Evolutionary conservation across 1,140 invertebrate species (phyloP).

Genomic region (Euborellia annulipes): DNA sequence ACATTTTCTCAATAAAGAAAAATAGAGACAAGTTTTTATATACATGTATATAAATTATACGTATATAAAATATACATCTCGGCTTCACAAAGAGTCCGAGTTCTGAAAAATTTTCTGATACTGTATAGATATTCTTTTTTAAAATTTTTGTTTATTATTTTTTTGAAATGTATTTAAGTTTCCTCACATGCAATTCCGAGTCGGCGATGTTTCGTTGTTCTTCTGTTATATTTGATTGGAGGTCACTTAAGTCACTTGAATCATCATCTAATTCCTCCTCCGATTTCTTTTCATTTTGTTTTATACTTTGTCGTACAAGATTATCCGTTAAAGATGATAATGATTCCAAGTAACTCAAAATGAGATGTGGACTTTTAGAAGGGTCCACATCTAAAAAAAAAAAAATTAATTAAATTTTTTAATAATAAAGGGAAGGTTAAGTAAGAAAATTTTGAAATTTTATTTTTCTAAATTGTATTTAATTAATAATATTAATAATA

Average conservation of each 20-base stretch:
- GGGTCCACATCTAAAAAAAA: not conserved
- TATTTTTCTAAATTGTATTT: too few relatives aligned
- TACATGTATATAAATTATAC: too few relatives aligned
- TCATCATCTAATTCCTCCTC: conserved; percentile 19
- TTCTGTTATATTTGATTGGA: not conserved
- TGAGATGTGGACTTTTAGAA: not conserved
- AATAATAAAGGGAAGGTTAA: too few relatives aligned
- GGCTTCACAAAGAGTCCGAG: too few relatives aligned
- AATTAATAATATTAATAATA: too few relatives aligned
- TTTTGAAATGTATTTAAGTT: not conserved
- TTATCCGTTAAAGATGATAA: too few relatives aligned
- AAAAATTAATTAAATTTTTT: too few relatives aligned
- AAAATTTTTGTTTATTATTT: not conserved
- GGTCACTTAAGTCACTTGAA: conserved; percentile 12
- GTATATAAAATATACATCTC: too few relatives aligned
- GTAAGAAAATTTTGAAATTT: too few relatives aligned
- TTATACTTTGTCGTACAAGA: not conserved
- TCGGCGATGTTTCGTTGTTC: not conserved
- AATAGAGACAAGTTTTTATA: too few relatives aligned
- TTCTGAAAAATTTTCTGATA: not conserved
- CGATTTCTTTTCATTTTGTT: conserved; percentile 21
- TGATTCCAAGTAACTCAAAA: too few relatives aligned
- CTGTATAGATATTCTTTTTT: not conserved
- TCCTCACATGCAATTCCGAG: not conserved
- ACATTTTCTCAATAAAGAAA: too few relatives aligned